Evolutionary conservation across 2,797 vertebrate genomes (phyloP), one percentile per base, ranked within the genome.

Genomic region (Bothrops alternatus): DNA sequence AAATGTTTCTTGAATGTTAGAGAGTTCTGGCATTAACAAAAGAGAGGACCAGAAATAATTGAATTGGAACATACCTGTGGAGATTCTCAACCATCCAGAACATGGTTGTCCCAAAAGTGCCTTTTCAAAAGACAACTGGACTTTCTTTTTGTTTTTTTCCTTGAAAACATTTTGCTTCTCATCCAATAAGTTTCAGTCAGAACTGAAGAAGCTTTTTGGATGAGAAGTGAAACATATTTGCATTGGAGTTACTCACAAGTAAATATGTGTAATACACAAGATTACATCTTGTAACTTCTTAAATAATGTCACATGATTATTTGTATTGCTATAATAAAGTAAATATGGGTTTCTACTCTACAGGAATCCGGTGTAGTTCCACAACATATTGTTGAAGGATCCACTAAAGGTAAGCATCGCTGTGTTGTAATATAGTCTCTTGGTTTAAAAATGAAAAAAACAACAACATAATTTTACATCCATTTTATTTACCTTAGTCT

Each of bases 341-440:
- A 32, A 32, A 53, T 89, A 1, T 87, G 47, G 16, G 0, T 90
- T 86, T 89, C 6, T 20, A 26, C 73, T 10, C 0, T 90, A 6
- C 25, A 97, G 97, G 90, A 95, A 26, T 87, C 42, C 13, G 28
- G 0, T 56, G 0, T 63, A 25, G 25, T 12, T 12, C 6, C 6
- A 6, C 93, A 93, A 16, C 53, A 95, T 91, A 91, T 58, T 57
- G 1, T 16, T 60, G 60, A 88, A 50, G 18, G 0, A 14, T 0
- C 0, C 13, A 85, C 3, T 73, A 96, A 95, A 96, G 96, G 98
- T 97, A 96, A 96, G 63, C 60, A 8, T 85, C 3, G 56, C 60
- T 86, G 16, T 63, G 37, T 82, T 47, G 16, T 56, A 1, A 61
- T 92, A 28, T 86, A 28, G 4, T 18, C 18, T 4, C 7, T 4